Evolutionary conservation across 2,113 vertebrate genomes (phyloP).

Genomic region (Thomomys bottae): DNA sequence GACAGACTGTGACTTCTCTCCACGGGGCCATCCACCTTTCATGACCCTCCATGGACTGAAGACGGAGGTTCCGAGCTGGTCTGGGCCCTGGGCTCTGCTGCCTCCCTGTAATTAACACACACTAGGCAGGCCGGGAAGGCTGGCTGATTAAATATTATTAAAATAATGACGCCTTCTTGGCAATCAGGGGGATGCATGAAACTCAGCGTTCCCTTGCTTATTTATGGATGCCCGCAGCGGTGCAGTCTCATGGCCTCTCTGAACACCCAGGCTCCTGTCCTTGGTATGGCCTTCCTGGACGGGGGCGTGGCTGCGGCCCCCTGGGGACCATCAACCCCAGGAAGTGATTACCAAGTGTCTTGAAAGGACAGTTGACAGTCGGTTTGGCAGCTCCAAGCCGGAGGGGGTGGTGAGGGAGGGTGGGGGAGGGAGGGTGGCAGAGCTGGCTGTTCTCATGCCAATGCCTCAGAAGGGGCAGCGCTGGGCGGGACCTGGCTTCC

Average conservation of each 20-base stretch:
- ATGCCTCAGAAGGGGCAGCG: too few relatives aligned
- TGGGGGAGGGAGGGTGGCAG: fast-evolving
- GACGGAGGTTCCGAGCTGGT: not conserved
- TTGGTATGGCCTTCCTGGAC: constrained; percentile 84
- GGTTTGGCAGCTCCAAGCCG: not conserved
- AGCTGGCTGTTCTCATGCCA: too few relatives aligned
- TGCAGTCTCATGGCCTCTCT: constrained; percentile 90
- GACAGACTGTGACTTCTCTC: too few relatives aligned
- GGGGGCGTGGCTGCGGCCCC: constrained; percentile 80
- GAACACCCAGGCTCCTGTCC: constrained; percentile 92
- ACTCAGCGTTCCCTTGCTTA: constrained; percentile 89
- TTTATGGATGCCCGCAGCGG: constrained; percentile 90
- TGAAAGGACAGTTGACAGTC: not conserved
- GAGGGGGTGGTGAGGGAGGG: fast-evolving
- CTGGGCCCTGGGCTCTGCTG: not conserved
- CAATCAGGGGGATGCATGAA: constrained; percentile 82
- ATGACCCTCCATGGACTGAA: not conserved
- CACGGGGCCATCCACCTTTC: fast-evolving
- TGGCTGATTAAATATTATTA: constrained; percentile 81
- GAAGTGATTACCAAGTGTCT: constrained; percentile 75
- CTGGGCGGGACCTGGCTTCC: not conserved
- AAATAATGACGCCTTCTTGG: constrained; percentile 86
- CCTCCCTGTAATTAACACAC: constrained; percentile 59
- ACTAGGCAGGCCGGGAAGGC: constrained; percentile 74
- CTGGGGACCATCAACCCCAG: constrained; percentile 82